Evolutionary conservation across 1,140 invertebrate species (phyloP).

Genomic region (Neuroterus valhalla): DNA sequence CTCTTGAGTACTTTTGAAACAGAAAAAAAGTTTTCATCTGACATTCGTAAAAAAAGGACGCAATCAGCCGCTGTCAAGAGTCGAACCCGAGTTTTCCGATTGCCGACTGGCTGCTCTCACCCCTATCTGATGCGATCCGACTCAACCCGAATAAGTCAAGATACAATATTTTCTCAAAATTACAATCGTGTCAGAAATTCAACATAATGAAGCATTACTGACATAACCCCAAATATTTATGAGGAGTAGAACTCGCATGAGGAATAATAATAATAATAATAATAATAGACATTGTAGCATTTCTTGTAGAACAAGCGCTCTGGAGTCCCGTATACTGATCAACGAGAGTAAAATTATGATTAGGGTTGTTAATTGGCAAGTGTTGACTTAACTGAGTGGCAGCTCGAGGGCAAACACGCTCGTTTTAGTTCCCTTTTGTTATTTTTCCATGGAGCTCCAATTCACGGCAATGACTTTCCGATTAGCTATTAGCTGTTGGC

Average conservation of each 20-base stretch:
- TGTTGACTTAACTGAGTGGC: constrained; percentile 57
- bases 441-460: constrained; percentile 48
- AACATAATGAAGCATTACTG: too few relatives aligned
- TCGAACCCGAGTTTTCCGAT: too few relatives aligned
- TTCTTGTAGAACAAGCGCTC: constrained; percentile 4
- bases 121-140: too few relatives aligned
- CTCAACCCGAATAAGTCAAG: too few relatives aligned
- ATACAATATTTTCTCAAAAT: too few relatives aligned
- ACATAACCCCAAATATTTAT: not conserved
- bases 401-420: constrained; percentile 51
- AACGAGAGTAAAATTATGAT: constrained; percentile 61
- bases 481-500: constrained; percentile 50
- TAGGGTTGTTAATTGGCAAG: constrained; percentile 57
- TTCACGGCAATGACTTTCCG: constrained; percentile 53
- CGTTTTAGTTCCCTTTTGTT: constrained; percentile 58
- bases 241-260: not conserved
- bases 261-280: not conserved
- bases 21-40: too few relatives aligned
- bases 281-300: not conserved
- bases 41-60: too few relatives aligned
- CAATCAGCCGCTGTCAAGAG: too few relatives aligned
- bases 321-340: constrained; percentile 38
- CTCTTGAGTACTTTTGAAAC: too few relatives aligned
- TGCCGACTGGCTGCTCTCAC: too few relatives aligned
- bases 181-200: too few relatives aligned